A percentile compares a stretch with the other conserved stretches of the same genome.
These are phyloP conservation scores for Antechinus flavipes DNA, from an alignment of 2,113 vertebrate species.

Conservation along the genomic window DNA sequence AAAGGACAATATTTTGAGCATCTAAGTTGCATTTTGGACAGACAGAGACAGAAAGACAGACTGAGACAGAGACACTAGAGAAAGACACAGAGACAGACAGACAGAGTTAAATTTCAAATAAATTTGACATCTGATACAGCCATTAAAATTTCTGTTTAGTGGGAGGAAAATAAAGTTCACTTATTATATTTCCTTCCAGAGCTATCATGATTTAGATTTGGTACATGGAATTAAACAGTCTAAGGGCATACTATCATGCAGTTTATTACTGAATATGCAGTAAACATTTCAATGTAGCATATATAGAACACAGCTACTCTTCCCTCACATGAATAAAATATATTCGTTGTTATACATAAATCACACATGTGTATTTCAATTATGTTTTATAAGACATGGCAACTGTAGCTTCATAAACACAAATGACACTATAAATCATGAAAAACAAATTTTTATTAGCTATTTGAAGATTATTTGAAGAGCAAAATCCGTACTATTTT, in stretches of 20 bases:
- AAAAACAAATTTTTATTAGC: neutral
- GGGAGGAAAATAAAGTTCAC: neutral
- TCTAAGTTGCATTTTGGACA: neutral
- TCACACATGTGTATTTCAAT: constrained; percentile 11
- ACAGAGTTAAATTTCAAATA: neutral
- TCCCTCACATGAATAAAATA: constrained; percentile 33
- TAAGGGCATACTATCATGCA: neutral
- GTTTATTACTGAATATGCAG: neutral
- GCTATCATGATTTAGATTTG: neutral
- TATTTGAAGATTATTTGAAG: constrained; percentile 12
- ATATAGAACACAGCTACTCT: neutral
- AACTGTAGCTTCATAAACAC: constrained; percentile 34
- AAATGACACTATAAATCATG: neutral
- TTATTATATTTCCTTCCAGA: neutral
- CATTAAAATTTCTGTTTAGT: neutral
- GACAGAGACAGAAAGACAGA: no score
- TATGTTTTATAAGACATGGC: constrained; percentile 31
- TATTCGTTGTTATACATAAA: constrained; percentile 44
- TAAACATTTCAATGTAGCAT: neutral
- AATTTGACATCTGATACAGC: neutral
- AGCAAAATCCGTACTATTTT: neutral
- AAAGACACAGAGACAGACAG: neutral
- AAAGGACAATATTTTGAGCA: constrained; percentile 4
- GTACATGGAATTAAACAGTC: neutral
- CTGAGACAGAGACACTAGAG: neutral